Percentiles rank a stretch among this genome's conserved stretches.
Evolutionary conservation across 2,113 vertebrate species (phyloP).

Genomic region (Rutilus rutilus): DNA sequence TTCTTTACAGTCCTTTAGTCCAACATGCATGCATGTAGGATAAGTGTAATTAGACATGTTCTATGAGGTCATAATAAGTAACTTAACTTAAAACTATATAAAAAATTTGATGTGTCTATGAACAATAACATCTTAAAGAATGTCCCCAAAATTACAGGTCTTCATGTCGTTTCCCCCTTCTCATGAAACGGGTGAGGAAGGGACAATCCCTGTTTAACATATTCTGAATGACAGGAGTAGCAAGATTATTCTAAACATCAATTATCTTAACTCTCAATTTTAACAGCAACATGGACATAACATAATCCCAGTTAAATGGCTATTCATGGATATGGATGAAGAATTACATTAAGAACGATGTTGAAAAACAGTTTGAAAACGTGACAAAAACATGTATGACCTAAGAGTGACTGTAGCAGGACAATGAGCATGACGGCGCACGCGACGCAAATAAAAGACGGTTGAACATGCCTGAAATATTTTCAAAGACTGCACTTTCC

Average conservation of each 20-base stretch:
- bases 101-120: background rate
- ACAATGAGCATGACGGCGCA: conserved; percentile 21
- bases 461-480: background rate
- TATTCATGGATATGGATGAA: background rate
- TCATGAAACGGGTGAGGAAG: background rate
- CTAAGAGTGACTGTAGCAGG: background rate
- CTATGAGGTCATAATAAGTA: background rate
- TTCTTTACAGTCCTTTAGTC: background rate
- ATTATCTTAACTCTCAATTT: conserved; percentile 26
- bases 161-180: background rate
- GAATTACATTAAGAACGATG: background rate
- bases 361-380: background rate
- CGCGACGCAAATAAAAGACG: conserved; percentile 14
- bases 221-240: background rate
- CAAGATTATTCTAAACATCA: conserved; percentile 18
- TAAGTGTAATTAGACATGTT: background rate
- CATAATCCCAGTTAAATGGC: background rate
- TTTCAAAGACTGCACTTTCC: background rate
- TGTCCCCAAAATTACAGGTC: background rate
- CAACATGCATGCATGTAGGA: background rate
- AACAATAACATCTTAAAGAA: background rate
- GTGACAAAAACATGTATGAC: background rate
- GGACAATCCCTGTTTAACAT: conserved; percentile 27
- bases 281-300: background rate
- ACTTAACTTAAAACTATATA: background rate